Conservation (phyloP, 2,888 invertebrate genomes). For the Cheilosia vernalis region DNA sequence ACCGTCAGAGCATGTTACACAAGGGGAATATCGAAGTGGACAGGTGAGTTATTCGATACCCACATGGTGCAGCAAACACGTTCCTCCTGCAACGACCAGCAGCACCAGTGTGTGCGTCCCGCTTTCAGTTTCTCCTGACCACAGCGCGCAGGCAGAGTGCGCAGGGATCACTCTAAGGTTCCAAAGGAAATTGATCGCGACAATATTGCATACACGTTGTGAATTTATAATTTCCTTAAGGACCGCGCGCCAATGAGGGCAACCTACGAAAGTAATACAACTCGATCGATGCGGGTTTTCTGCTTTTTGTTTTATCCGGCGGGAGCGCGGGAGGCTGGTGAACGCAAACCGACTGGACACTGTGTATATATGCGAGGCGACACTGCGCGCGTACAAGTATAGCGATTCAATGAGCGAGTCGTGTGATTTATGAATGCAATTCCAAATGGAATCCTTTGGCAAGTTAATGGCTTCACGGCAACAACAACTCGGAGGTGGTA, state of each 20-base stretch:
- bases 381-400: constrained; percentile 24
- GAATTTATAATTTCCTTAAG: constrained; percentile 74
- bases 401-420: constrained; percentile 63
- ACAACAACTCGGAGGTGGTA: constrained; percentile 60
- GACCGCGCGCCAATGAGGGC: constrained; percentile 69
- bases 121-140: constrained; percentile 30
- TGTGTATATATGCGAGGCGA: constrained; percentile 5
- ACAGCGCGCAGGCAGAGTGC: constrained; percentile 17
- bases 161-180: constrained; percentile 62
- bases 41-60: constrained; percentile 74
- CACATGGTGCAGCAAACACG: constrained; percentile 70
- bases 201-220: constrained; percentile 75
- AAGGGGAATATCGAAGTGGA: constrained; percentile 68
- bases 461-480: constrained; percentile 63
- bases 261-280: constrained; percentile 38
- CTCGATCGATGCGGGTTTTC: constrained; percentile 48
- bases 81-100: constrained; percentile 43
- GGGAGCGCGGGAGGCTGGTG: too few species aligned
- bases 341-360: constrained; percentile 1
- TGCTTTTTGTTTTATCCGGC: constrained; percentile 13
- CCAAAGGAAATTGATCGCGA: constrained; percentile 74
- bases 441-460: constrained; percentile 69
- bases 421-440: constrained; percentile 73
- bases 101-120: neutral
- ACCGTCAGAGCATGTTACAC: constrained; percentile 62